Base-by-base conservation (phyloP, 1,140 invertebrate genomes). In the Semibalanus balanoides region DNA sequence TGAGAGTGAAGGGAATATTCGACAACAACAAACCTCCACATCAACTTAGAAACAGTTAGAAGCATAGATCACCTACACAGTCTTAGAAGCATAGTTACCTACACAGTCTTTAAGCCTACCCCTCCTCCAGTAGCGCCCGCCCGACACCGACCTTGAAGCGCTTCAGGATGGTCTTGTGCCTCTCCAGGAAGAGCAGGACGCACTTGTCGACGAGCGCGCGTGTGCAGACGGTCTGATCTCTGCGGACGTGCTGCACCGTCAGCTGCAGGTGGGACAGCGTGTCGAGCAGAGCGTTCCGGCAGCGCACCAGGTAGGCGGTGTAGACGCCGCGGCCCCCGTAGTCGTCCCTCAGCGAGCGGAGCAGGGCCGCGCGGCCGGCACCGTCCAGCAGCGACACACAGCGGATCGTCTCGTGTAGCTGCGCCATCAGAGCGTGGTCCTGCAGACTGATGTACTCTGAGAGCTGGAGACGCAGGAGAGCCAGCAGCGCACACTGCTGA, bases 381-480 rank as follows among this genome's bases (percentile, higher is more conserved):
- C 43, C 43, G 75, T 80, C 77, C 76, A 80, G 78, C n/a, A 81
- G 76, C 22, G 75, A 73, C 14, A 96, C 86, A 82, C 93, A 95
- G 31, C 95, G 87, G 75, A 97, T 83, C 0, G 93, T 93, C 84
- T 94, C 92, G 79, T 96, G 91, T 5, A 97, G 86, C 82, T 95
- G 92, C n/a, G 94, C 93, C 73, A 93, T 90, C 64, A 91, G 84
- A 31, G 89, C 88, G 81, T 91, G 88, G 81, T 96, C 89, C 80
- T 93, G 91, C 72, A 94, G 85, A 83, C 93, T 94, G 40, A 94
- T 90, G 73, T 93, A 93, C 84, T 95, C 94, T 22, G 94, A 93
- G 76, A 96, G 84, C 83, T 95, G 92, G 22, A 93, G 86, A 81
- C 91, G 87, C 29, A 95, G 85, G 81, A 94, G 89, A 27, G 88